Base-by-base conservation (phyloP, 1,140 invertebrate genomes). In the Habropoda laboriosa region DNA sequence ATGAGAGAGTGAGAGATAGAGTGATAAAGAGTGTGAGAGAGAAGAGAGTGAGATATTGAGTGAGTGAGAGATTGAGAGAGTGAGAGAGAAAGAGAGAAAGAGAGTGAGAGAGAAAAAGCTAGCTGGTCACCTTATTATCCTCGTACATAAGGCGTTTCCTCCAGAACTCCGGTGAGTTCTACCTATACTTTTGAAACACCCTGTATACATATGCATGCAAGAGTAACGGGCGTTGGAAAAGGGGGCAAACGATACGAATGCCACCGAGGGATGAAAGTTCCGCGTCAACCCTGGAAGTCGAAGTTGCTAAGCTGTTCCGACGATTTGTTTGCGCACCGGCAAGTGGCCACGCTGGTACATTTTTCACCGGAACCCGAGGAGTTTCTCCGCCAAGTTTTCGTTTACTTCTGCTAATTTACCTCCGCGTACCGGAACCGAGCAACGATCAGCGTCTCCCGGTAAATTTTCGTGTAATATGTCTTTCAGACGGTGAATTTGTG, bases 231-330 rank as follows among this genome's bases (percentile, higher is more conserved):
- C 49, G 47, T 45, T 38, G 77, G 55, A 30, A 30, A 35, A 49
- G 42, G 38, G 47, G 27, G 67, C 38, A 77, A 76, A 81, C 71
- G 63, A 47, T 18, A 16, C 63, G 61, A 79, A 64, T 51, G 61
- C 47, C 32, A 53, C 27, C 51, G 16, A 27, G 27, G 68, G 79
- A 83, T 61, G 63, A 63, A 72, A 72, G 66, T 80, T 78, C 72
- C 51, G 58, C 73, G 40, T 83, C 73, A 76, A 71, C 72, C 38
- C 40, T 53, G 35, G 51, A 45, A 67, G 24, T 12, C 35, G 45
- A 53, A 74, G 45, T 60, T 51, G 32, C 32, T 47, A 42, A 64
- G 35, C 45, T 64, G 72, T 40, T 32, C 21, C 35, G 27, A 27
- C 24, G 24, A 64, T 74, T 64, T 35, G 72, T 61, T 64, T 35